These are phyloP conservation scores for Monochamus alternatus DNA, from an alignment of 2,888 invertebrate species.

Conservation along the genomic window DNA sequence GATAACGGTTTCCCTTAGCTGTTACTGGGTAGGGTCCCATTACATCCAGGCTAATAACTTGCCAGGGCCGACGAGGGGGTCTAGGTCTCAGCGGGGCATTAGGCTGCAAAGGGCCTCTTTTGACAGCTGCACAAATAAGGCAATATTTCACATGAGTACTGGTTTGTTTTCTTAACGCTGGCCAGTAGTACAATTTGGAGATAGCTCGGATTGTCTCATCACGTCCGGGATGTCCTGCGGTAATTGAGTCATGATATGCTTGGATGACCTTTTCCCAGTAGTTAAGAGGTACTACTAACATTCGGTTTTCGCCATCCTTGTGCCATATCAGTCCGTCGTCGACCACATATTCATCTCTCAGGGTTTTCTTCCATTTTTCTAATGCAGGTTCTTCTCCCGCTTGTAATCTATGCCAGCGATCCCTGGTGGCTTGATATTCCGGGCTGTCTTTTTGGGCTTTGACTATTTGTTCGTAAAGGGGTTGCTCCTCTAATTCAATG, in stretches of 20 bases:
- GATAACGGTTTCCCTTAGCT: background rate
- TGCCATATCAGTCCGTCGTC: background rate
- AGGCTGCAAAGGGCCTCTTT: background rate
- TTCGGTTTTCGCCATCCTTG: background rate
- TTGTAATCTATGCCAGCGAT: background rate
- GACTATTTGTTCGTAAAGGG: background rate
- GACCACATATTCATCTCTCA: background rate
- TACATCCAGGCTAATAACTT: slow-evolving; percentile 13
- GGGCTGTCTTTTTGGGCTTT: background rate
- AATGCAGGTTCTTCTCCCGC: background rate
- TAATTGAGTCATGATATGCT: slow-evolving; percentile 31
- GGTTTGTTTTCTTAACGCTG: slow-evolving; percentile 48
- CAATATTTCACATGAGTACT: slow-evolving; percentile 14
- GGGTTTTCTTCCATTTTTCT: background rate
- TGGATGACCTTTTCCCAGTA: background rate
- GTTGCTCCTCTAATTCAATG: too few relatives aligned
- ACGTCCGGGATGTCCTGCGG: slow-evolving; percentile 51
- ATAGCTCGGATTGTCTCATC: slow-evolving; percentile 54
- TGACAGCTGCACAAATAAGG: slow-evolving; percentile 31
- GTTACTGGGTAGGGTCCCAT: slow-evolving; percentile 37
- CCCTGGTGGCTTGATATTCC: background rate
- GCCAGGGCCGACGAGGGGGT: slow-evolving; percentile 27
- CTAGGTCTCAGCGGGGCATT: background rate
- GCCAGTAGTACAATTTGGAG: slow-evolving; percentile 52
- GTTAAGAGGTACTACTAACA: background rate